Conservation (phyloP, 2,113 vertebrate species). For the Erythrolamprus reginae region DNA sequence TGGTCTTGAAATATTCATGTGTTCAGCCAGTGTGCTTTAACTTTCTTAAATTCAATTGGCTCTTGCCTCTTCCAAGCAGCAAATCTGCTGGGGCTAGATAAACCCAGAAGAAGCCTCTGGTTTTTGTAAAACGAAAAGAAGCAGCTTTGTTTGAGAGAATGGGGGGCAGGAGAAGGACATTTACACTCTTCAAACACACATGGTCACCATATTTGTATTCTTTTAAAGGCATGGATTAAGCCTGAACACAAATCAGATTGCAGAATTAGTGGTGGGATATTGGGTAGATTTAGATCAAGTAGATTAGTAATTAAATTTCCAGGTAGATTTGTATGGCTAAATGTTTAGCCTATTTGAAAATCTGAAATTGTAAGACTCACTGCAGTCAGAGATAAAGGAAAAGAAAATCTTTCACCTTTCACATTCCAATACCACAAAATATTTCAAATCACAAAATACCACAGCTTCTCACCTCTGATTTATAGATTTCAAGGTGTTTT, state of each 20-base stretch:
- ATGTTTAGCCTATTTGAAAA: neutral
- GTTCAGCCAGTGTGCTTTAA: conserved; percentile 28
- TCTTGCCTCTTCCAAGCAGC: conserved; percentile 21
- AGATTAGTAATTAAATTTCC: neutral
- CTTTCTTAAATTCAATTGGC: conserved; percentile 33
- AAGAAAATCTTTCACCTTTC: conserved; percentile 14
- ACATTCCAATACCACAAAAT: neutral
- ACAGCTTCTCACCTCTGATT: conserved; percentile 1
- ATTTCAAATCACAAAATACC: conserved; percentile 16
- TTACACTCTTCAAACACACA: conserved; percentile 14
- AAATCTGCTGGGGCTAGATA: conserved; percentile 7
- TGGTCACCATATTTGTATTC: conserved; percentile 24
- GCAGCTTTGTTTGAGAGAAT: neutral
- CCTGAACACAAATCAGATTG: conserved; percentile 18
- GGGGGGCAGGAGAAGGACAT: neutral
- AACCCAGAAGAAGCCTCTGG: neutral
- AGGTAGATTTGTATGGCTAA: conserved; percentile 4
- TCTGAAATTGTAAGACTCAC: neutral
- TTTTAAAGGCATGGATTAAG: neutral
- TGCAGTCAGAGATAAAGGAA: neutral
- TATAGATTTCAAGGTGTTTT: neutral
- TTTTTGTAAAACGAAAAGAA: conserved; percentile 25
- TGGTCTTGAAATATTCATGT: neutral
- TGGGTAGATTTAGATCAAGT: neutral
- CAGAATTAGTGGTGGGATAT: neutral